Conservation (phyloP, 1,140 invertebrate genomes). For the Steinernema khuongi region DNA sequence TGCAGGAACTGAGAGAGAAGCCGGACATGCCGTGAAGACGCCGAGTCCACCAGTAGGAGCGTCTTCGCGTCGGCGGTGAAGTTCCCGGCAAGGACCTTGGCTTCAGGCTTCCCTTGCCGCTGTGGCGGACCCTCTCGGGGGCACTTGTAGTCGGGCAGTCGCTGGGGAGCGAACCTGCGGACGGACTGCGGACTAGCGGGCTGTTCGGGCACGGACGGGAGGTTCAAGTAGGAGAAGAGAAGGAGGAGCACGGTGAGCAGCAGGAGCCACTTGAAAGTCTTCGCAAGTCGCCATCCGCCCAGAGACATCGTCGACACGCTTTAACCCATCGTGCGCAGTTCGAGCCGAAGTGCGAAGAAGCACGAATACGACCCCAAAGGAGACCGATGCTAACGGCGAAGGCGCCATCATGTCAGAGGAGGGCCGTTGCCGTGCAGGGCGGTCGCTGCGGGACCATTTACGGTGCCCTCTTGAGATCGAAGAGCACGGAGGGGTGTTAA, state of each 20-base stretch:
- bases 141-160: background rate
- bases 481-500: too few relatives aligned
- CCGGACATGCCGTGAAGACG: background rate
- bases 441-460: too few relatives aligned
- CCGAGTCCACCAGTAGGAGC: background rate
- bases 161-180: background rate
- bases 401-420: too few relatives aligned
- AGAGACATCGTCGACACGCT: background rate
- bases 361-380: too few relatives aligned
- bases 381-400: too few relatives aligned
- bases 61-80: background rate
- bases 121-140: background rate
- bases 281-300: background rate
- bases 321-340: conserved; percentile 11
- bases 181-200: background rate
- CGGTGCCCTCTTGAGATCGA: too few relatives aligned
- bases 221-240: background rate
- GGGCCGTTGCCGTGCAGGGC: too few relatives aligned
- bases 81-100: background rate
- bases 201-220: background rate
- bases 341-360: too few relatives aligned
- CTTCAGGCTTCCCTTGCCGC: background rate
- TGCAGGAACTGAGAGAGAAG: background rate
- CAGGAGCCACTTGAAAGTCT: background rate
- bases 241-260: background rate